Evolutionary conservation across 2,113 vertebrate genomes (phyloP).

Genomic region (Otis tarda): DNA sequence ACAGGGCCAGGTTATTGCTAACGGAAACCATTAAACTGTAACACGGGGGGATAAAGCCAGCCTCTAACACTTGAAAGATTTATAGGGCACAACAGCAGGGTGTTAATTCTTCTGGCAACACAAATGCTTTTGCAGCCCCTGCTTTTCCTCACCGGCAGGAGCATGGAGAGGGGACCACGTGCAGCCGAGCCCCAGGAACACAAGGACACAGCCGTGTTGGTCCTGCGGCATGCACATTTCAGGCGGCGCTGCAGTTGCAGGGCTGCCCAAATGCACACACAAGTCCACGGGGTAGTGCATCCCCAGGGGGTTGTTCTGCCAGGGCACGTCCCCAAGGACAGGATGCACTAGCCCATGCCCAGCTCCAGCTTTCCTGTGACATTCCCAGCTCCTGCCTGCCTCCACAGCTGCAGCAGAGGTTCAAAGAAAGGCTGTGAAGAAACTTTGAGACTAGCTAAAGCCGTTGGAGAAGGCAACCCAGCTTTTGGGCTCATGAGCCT

Average conservation of each 20-base stretch:
- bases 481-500: not conserved
- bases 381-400: not conserved
- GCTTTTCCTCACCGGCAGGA: not conserved
- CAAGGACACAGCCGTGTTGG: not conserved
- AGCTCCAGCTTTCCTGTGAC: not conserved
- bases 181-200: not conserved
- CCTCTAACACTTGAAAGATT: constrained; percentile 25
- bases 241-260: rapidly evolving
- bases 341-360: no score
- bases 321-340: not conserved
- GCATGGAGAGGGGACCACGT: not conserved
- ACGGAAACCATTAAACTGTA: constrained; percentile 53
- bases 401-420: not conserved
- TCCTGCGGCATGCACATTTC: not conserved
- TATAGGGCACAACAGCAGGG: constrained; percentile 20
- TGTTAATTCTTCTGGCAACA: constrained; percentile 52
- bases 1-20: constrained; percentile 24
- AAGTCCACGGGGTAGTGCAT: not conserved
- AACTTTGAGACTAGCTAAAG: not conserved
- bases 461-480: not conserved
- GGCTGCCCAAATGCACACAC: not conserved
- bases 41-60: not conserved
- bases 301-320: not conserved
- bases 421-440: not conserved
- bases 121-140: not conserved